Percentiles rank a stretch among this genome's conserved stretches.
phyloP scores from a whole-genome alignment of 1,140 invertebrate genomes.

The Acromyrmex heyeri region DNA sequence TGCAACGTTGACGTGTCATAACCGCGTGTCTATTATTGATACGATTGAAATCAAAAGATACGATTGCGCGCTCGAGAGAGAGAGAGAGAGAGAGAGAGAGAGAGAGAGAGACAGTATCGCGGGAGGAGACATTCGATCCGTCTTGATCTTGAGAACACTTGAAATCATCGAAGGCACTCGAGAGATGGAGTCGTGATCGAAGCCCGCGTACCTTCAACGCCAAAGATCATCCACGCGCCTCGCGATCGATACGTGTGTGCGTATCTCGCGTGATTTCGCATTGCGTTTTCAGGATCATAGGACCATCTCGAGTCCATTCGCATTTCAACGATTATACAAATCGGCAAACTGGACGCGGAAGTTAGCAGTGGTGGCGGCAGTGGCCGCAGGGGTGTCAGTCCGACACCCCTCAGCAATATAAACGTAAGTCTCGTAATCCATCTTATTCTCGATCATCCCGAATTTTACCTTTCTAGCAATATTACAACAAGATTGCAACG shows the following conservation, averaged over 20 bases:
- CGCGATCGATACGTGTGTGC: not conserved
- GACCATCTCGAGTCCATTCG: not conserved
- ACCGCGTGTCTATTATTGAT: not conserved
- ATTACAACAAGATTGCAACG: too few species aligned
- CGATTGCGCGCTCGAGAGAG: not conserved
- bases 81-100: too few species aligned
- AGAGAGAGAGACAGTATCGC: not conserved
- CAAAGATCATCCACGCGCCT: not conserved
- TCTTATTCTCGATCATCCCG: not conserved
- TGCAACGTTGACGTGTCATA: constrained; percentile 23
- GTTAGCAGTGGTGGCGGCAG: constrained; percentile 78
- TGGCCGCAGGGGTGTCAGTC: constrained; percentile 82
- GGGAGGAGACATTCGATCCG: constrained; percentile 13
- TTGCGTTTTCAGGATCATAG: constrained; percentile 41
- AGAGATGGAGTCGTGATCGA: constrained; percentile 45
- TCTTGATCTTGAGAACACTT: not conserved
- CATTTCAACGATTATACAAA: constrained; percentile 55
- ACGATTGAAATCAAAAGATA: not conserved
- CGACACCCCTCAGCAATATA: constrained; percentile 82
- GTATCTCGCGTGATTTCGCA: constrained; percentile 15
- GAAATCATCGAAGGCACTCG: constrained; percentile 17
- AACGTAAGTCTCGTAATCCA: constrained; percentile 80
- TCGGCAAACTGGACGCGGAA: constrained; percentile 84
- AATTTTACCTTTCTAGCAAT: not conserved
- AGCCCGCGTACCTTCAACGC: not conserved